These are phyloP conservation scores for Conus canariensis DNA, from an alignment of 2,888 invertebrate species.

Conservation along the genomic window DNA sequence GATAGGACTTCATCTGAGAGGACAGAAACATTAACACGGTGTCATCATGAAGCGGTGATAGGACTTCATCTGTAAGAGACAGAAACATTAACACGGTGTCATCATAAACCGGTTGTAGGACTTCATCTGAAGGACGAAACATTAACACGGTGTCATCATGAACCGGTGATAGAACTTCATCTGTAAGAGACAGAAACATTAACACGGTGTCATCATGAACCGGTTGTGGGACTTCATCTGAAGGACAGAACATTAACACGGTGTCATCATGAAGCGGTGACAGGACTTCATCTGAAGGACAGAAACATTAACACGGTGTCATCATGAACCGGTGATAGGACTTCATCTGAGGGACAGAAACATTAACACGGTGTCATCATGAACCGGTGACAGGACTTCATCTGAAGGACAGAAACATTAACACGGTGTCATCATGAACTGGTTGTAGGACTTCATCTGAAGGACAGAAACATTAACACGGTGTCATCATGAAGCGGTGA, in stretches of 20 bases:
- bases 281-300: not conserved
- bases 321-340: not conserved
- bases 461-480: not conserved
- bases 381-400: not conserved
- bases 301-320: not conserved
- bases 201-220: not conserved
- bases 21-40: not conserved
- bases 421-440: not conserved
- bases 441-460: no score
- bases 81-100: no score
- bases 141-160: no score
- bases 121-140: no score
- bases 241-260: not conserved
- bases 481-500: no score
- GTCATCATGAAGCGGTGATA: no score
- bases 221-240: no score
- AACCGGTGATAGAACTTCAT: no score
- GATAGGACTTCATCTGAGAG: not conserved
- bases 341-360: not conserved
- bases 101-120: no score
- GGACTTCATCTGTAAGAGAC: no score
- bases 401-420: not conserved
- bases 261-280: not conserved
- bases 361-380: not conserved
- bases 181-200: not conserved